Base-by-base conservation (phyloP, 2,797 vertebrate species). In the Periophthalmus magnuspinnatus region DNA sequence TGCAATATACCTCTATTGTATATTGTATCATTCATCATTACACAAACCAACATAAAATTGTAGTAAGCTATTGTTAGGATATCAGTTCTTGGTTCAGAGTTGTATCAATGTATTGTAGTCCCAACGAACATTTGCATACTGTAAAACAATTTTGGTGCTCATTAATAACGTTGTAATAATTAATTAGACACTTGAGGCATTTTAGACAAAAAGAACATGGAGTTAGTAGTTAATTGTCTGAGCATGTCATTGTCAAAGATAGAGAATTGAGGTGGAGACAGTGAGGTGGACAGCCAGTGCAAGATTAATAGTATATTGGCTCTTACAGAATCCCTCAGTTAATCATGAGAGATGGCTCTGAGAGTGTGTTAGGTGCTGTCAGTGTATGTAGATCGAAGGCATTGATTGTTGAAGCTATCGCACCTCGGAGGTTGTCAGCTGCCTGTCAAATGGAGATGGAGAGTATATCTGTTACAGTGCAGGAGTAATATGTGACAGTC, bases 371-470 rank as follows among this genome's bases (percentile, higher is more conserved):
- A 72, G 75, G 68, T 69, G 56, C 78, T 80, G 82, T 79, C 82
- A 72, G 78, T 71, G 78, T 56, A 68, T 69, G 80, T 65, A 68
- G 82, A 91, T 91, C 84, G 84, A 92, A 91, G 59, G 68, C 75
- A 91, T 90, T 88, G 90, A 92, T 89, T 32, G 45, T 75, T 71
- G 73, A 47, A 48, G 77, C 79, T 81, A 83, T 86, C 85, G 82
- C 83, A 81, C 79, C 78, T 86, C 69, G 19, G 76, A 81, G 84
- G 74, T 63, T 24, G 74, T 88, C 87, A 89, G 81, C 77, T 84
- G 82, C 78, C 85, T 79, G 82, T 88, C 87, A 85, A 76, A 83
- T 75, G 66, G 76, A 88, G 81, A 89, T 76, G 71, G 78, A 88
- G 78, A 69, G 75, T 77, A 76, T 87, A 80, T 88, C 81, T 88